Conservation (phyloP, 2,888 invertebrate genomes). For the Drosophila kuntzei region DNA sequence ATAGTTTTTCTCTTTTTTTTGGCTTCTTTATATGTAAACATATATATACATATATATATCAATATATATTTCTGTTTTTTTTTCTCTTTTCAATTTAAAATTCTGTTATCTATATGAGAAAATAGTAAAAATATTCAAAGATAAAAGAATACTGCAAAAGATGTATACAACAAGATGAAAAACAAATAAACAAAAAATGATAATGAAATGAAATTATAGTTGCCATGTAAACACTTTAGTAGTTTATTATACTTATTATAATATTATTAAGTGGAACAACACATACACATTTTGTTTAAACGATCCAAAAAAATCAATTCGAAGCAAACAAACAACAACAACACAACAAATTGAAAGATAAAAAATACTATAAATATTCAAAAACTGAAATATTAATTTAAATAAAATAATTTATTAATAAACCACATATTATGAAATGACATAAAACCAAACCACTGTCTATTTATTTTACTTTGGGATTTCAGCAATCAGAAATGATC, state of each 20-base stretch:
- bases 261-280: slow-evolving; percentile 68
- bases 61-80: slow-evolving; percentile 16
- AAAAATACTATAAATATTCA: slow-evolving; percentile 79
- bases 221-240: slow-evolving; percentile 79
- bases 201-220: slow-evolving; percentile 68
- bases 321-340: slow-evolving; percentile 30
- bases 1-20: too few species aligned
- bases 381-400: slow-evolving; percentile 79
- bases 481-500: background rate
- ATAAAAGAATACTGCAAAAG: slow-evolving; percentile 34
- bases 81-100: slow-evolving; percentile 14
- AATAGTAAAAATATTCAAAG: slow-evolving; percentile 22
- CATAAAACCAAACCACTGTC: slow-evolving; percentile 55
- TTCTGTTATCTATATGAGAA: slow-evolving; percentile 46
- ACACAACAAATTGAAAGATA: slow-evolving; percentile 27
- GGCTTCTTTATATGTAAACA: slow-evolving; percentile 29
- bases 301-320: slow-evolving; percentile 43
- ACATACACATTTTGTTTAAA: slow-evolving; percentile 61
- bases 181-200: slow-evolving; percentile 3
- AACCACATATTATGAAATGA: slow-evolving; percentile 80
- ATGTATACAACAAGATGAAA: slow-evolving; percentile 43
- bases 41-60: slow-evolving; percentile 15
- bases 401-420: slow-evolving; percentile 80
- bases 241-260: slow-evolving; percentile 64
- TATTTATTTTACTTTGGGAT: slow-evolving; percentile 8